Conservation (phyloP, 2,113 vertebrate species). For the Urocolius indicus region DNA sequence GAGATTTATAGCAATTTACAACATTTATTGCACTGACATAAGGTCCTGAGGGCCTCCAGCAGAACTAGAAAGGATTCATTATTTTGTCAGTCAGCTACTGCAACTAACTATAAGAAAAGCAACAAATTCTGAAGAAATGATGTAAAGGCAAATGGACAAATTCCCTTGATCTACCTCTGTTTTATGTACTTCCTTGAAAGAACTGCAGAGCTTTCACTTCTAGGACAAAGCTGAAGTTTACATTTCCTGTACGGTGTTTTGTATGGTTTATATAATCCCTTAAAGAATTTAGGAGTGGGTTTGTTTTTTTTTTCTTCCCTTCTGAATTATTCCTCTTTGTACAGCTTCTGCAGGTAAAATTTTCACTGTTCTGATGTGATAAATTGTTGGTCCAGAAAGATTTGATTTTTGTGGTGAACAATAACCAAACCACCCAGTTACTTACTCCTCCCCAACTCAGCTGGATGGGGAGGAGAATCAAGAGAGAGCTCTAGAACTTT, state of each 20-base stretch:
- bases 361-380: neutral
- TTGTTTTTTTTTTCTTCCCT: neutral
- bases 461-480: too few species aligned
- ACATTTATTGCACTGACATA: neutral
- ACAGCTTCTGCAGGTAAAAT: neutral
- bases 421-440: too few species aligned
- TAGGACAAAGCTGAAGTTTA: neutral
- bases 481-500: too few species aligned
- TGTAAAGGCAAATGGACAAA: conserved; percentile 20
- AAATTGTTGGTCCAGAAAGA: neutral
- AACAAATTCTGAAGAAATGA: neutral
- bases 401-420: too few species aligned
- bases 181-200: neutral
- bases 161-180: neutral
- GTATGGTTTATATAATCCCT: neutral
- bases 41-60: neutral
- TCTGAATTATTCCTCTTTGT: neutral
- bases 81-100: neutral
- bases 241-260: neutral
- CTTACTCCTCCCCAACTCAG: too few species aligned
- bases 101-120: neutral
- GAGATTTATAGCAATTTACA: neutral
- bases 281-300: neutral
- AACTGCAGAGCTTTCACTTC: conserved; percentile 23
- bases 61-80: neutral